These are phyloP conservation scores for Serilophus lunatus DNA, from an alignment of 2,113 vertebrate genomes.

Conservation along the genomic window DNA sequence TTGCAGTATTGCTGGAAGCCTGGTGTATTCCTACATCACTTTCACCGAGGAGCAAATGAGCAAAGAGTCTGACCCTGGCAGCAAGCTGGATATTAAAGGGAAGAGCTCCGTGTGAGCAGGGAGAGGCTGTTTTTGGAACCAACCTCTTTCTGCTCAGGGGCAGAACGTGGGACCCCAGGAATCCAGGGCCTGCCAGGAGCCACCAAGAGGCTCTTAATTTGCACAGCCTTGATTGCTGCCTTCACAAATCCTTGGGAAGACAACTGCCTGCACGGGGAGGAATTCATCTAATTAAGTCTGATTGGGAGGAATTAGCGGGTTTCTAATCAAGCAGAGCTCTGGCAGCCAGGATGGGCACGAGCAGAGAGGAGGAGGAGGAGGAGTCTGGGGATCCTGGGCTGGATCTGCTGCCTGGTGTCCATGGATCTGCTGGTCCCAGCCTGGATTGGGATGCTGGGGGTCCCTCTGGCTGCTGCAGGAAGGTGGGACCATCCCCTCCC, in stretches of 20 bases:
- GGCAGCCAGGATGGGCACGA: not conserved
- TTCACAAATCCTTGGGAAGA: not conserved
- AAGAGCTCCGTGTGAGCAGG: conserved; percentile 76
- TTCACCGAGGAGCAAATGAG: conserved; percentile 88
- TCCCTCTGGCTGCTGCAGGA: not conserved
- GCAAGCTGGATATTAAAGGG: conserved; percentile 77
- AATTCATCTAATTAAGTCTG: not conserved
- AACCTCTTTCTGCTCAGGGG: not conserved
- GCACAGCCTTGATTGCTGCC: conserved; percentile 57
- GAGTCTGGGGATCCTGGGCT: not conserved
- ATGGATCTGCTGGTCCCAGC: not conserved
- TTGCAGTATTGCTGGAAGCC: conserved; percentile 90
- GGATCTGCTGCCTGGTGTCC: not conserved
- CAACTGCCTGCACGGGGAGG: not conserved
- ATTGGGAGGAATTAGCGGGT: conserved; percentile 29
- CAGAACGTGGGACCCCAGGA: not conserved
- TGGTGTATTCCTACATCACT: conserved; percentile 95
- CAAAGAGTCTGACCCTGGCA: conserved; percentile 74
- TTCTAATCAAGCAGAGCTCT: not conserved
- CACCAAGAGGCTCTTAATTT: not conserved
- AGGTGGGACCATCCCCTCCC: rapidly evolving
- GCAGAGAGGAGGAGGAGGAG: not conserved
- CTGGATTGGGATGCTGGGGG: not conserved
- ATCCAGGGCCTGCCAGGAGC: not conserved
- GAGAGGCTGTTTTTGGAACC: not conserved